Conservation (phyloP, 1,140 invertebrate species). For the Pseudomyrmex sp. region DNA sequence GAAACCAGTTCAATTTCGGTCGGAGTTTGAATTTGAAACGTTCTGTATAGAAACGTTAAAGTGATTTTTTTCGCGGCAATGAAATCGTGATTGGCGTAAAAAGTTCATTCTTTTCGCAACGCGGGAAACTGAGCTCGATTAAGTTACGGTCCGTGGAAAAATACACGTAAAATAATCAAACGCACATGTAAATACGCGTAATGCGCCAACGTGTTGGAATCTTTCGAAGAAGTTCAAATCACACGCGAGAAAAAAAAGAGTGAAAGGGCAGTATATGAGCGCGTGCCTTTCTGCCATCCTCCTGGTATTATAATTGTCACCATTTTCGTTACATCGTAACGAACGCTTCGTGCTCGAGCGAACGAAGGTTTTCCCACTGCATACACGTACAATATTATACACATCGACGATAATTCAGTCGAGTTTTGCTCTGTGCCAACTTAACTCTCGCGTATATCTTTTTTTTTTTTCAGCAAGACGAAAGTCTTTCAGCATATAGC, state of each 20-base stretch:
- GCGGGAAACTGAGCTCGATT: neutral
- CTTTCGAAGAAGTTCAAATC: neutral
- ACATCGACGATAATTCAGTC: conserved; percentile 49
- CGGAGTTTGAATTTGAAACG: neutral
- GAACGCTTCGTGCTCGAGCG: neutral
- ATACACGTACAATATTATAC: neutral
- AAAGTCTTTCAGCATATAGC: neutral
- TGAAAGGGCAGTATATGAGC: no score
- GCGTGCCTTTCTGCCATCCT: neutral
- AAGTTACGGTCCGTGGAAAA: neutral
- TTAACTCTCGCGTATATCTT: conserved; percentile 41
- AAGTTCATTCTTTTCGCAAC: neutral
- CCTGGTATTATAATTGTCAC: neutral
- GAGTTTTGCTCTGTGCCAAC: conserved; percentile 33
- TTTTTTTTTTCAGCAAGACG: neutral
- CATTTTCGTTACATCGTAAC: conserved; percentile 28
- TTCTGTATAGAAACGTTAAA: neutral
- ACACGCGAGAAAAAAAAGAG: neutral
- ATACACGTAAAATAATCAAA: conserved; percentile 51
- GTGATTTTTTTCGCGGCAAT: neutral
- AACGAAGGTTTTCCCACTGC: neutral
- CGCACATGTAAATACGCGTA: conserved; percentile 59
- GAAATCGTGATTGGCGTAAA: conserved; percentile 6
- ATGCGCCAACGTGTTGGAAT: neutral
- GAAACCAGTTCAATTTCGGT: neutral